Conservation (phyloP, 2,797 vertebrate genomes). For the Luscinia megarhynchos region DNA sequence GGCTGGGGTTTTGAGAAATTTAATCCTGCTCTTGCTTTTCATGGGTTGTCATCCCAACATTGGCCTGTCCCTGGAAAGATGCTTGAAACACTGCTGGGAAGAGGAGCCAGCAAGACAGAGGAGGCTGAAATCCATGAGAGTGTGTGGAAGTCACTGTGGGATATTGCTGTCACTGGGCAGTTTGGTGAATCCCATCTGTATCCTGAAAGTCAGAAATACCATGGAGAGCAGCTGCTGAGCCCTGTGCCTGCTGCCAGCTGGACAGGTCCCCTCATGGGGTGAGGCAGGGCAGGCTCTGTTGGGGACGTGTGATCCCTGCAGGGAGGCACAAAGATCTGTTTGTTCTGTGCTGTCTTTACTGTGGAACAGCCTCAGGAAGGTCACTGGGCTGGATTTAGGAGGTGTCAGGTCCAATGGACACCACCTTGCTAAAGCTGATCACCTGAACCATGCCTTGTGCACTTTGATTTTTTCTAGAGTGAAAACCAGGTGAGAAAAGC, state of each 20-base stretch:
- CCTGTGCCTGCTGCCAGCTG: fast-evolving
- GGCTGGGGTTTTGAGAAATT: not conserved
- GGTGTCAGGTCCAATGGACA: not conserved
- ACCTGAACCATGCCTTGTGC: not conserved
- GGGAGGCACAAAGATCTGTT: not conserved
- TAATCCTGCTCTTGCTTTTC: not conserved
- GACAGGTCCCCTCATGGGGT: not conserved
- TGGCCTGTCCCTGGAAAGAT: not conserved
- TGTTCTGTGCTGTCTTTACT: not conserved
- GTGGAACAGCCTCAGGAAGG: not conserved
- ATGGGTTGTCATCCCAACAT: not conserved
- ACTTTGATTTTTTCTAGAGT: not conserved
- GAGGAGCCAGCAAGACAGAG: not conserved
- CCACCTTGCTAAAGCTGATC: not conserved
- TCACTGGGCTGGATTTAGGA: not conserved
- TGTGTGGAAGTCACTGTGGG: not conserved
- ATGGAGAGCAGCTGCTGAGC: not conserved
- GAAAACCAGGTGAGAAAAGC: not conserved
- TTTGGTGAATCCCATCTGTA: not conserved
- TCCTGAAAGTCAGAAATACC: not conserved
- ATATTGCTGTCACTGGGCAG: not conserved
- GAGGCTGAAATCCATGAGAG: fast-evolving
- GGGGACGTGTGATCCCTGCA: fast-evolving
- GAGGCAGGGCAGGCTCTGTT: fast-evolving
- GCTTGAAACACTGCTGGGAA: not conserved